These are phyloP conservation scores for Sebastes hubbsi DNA, from an alignment of 2,797 vertebrate species.

Conservation along the genomic window DNA sequence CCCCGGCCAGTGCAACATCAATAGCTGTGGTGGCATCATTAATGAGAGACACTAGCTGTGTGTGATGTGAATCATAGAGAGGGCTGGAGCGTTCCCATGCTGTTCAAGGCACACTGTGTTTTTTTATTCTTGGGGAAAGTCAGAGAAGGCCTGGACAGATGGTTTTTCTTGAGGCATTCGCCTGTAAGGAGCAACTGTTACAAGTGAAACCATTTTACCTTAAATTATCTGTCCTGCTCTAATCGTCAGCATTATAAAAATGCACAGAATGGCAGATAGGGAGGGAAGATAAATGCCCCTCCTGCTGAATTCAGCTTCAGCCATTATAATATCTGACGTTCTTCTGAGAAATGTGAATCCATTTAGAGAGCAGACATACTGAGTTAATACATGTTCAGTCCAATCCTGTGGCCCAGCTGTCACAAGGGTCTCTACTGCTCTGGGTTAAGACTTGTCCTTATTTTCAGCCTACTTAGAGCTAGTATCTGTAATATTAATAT, in stretches of 20 bases:
- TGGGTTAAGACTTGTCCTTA: neutral
- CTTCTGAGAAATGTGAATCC: slow-evolving; percentile 13
- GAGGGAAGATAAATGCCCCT: slow-evolving; percentile 3
- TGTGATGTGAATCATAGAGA: slow-evolving; percentile 67
- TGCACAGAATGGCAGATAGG: neutral
- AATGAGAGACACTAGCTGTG: slow-evolving; percentile 64
- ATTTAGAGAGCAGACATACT: slow-evolving; percentile 10
- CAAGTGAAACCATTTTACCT: slow-evolving; percentile 54
- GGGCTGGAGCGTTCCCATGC: slow-evolving; percentile 29
- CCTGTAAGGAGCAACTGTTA: slow-evolving; percentile 67
- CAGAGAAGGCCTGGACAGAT: slow-evolving; percentile 58
- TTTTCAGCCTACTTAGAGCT: neutral
- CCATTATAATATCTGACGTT: slow-evolving; percentile 24
- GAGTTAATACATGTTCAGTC: slow-evolving; percentile 8
- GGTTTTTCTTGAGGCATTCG: slow-evolving; percentile 68
- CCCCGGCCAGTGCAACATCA: slow-evolving; percentile 49
- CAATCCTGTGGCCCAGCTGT: neutral
- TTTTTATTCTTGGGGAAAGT: slow-evolving; percentile 55
- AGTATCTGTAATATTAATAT: neutral
- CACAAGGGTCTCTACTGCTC: slow-evolving; percentile 2
- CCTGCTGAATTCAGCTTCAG: neutral
- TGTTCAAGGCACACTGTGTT: slow-evolving; percentile 23
- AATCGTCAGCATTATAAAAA: slow-evolving; percentile 9
- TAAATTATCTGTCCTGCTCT: slow-evolving; percentile 45
- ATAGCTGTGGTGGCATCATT: slow-evolving; percentile 50